Evolutionary conservation across 2,888 invertebrate genomes (phyloP), one percentile per base, ranked within the genome.

Genomic region (Congeria kusceri): DNA sequence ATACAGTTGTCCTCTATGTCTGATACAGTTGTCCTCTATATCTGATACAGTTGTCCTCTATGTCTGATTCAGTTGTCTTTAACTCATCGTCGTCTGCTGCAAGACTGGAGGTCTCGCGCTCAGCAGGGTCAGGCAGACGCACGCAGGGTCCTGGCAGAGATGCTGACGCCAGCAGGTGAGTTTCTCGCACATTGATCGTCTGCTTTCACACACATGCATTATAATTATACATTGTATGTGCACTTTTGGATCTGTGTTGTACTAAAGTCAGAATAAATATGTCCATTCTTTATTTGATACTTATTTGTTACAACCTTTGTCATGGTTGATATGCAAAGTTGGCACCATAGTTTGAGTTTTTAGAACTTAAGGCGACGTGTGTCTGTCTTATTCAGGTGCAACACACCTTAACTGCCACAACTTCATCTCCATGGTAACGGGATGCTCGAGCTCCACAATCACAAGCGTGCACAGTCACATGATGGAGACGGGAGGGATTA

Each of bases 61-160:
- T 63, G 64, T 64, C 39, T 39, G 7, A 28, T 63, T 62, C 61
- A 91, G 89, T 80, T 92, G 86, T 89, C 90, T 0, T 29, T 88
- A 29, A 86, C 87, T 13, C 88, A 88, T 61, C 71, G 77, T 32
- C 78, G 70, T 32, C 61, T 87, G 59, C 64, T 89, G 44, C 78
- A 86, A 25, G 78, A 89, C 46, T 93, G 93, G 93, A 76, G 93
- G 71, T 84, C 89, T 18, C 74, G 92, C 28, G 90, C 92, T 3
- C 65, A 71, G 32, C 77, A 77, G 20, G 89, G 92, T 15, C 93
- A 93, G 77, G 72, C 84, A 63, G 92, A 92, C 62, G 90, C 91
- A 0, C 80, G 92, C 49, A 77, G 90, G 59, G 93, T 93, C 3
- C 75, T 93, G 5, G 92, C 92, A n/a, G 93, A 93, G 77, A 93